Evolutionary conservation across 1,140 invertebrate species (phyloP), one percentile per base, ranked within the genome.

Genomic region (Druon quercuslanigerum): DNA sequence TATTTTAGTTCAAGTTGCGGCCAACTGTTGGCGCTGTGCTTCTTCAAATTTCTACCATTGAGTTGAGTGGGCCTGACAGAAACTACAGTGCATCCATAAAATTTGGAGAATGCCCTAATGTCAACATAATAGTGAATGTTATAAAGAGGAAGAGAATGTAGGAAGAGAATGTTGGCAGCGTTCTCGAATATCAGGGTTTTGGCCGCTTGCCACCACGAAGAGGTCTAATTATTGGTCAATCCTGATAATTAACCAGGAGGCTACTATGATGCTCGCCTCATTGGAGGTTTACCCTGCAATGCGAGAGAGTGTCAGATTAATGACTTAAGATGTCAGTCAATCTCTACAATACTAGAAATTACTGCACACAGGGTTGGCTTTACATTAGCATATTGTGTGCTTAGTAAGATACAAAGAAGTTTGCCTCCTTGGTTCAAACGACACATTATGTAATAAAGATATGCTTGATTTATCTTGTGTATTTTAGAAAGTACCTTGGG

Each of bases 221-320:
- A 66, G 60, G 13, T 66, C 33, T 33, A 66, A 66, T 66, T 66
- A 66, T 46, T 33, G 60, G 60, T 66, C 33, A 66, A 33, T 66
- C 20, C 60, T 46, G 60, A 66, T 66, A 66, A 66, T 66, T 66
- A 66, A 66, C 60, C 12, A 33, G 60, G 14, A 40, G 14, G 60
- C n/a, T 40, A 40, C 33, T 66, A 66, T 8, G 25, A 46, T 40
- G 60, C 25, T 66, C 20, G 40, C 16, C 56, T 25, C 33, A 25
- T 66, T 66, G 12, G 14, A 16, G 60, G 60, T 66, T 66, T 16
- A 40, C 60, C 60, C 33, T 7, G 25, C n/a, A 46, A 66, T 66
- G 60, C 60, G 60, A 46, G 60, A 40, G 7, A 6, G 33, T 66
- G 33, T 66, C 60, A 66, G 40, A 66, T 66, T 66, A 3, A 11